Base-by-base conservation (phyloP, 2,113 vertebrate genomes). In the Cottus gobio region DNA sequence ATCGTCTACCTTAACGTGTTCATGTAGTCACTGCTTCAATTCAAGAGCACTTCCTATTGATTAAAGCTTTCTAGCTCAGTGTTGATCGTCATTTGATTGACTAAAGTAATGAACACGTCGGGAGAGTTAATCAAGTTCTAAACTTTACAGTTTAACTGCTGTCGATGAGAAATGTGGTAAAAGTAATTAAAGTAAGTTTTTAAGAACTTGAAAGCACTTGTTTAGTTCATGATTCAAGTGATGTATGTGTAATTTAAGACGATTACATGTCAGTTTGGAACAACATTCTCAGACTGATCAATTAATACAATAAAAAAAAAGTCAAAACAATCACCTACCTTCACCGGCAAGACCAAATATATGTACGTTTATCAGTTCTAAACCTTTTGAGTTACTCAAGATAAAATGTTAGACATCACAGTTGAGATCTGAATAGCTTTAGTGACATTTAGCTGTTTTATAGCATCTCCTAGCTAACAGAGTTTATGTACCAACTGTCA, bases 261-360 rank as follows among this genome's bases (percentile, higher is more conserved):
- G 3, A 34, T 31, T 34, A 34, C 34, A 34, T 34, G 34, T 34
- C 34, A 5, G 34, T 34, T 34, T 34, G 34, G 8, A 37, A 37
- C n/a, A 28, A 60, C 22, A 69, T 12, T 12, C n/a, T 71, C 11
- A 31, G 26, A 24, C 18, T 26, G 7, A 62, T 42, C 6, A 75
- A 61, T 76, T 26, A 10, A 1, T 36, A 5, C 11, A 42, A 28
- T 58, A 1, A 63, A 76, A 63, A 83, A n/a, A 83, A n/a, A n/a
- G n/a, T 65, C 26, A 89, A 85, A 86, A 87, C 39, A 5, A 73
- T 79, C 74, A 92, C 89, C 91, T 92, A 92, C 91, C 89, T 91
- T 87, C 6, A 81, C 26, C 22, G 20, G 83, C 60, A 83, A 81
- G 52, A 79, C 60, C 73, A 79, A 13, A 73, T 48, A 42, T 24